A percentile compares a stretch with the other conserved stretches of the same genome.
Evolutionary conservation across 2,797 vertebrate species (phyloP).

Genomic region (Micrastur ruficollis): DNA sequence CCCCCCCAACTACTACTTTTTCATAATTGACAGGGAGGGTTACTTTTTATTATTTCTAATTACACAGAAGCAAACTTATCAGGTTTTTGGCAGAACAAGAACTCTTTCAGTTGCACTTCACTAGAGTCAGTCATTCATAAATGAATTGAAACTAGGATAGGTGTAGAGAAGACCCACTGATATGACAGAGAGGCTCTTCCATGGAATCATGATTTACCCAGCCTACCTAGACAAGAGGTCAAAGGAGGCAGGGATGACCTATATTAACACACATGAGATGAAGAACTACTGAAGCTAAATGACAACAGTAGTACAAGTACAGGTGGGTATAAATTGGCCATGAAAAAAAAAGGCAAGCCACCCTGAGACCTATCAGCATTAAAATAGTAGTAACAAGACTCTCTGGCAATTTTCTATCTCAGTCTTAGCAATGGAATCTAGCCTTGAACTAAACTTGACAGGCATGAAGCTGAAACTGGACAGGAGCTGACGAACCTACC

Average conservation of each 20-base stretch:
- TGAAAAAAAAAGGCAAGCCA: background rate
- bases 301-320: background rate
- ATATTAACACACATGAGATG: background rate
- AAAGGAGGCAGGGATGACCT: background rate
- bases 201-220: background rate
- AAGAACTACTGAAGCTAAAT: background rate
- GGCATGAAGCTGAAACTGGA: background rate
- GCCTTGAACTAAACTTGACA: background rate
- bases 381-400: background rate
- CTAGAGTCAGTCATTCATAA: background rate
- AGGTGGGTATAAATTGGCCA: background rate
- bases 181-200: background rate
- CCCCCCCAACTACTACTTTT: background rate
- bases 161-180: background rate
- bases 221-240: background rate
- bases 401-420: background rate
- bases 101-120: background rate
- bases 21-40: background rate
- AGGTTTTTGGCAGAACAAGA: background rate
- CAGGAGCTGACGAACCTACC: constrained; percentile 74
- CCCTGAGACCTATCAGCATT: background rate
- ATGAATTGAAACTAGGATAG: background rate
- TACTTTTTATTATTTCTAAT: background rate
- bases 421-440: background rate
- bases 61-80: background rate